A percentile compares a stretch with the other conserved stretches of the same genome.
phyloP scores from a whole-genome alignment of 2,888 invertebrate genomes.

The Embidobia sp. region DNA sequence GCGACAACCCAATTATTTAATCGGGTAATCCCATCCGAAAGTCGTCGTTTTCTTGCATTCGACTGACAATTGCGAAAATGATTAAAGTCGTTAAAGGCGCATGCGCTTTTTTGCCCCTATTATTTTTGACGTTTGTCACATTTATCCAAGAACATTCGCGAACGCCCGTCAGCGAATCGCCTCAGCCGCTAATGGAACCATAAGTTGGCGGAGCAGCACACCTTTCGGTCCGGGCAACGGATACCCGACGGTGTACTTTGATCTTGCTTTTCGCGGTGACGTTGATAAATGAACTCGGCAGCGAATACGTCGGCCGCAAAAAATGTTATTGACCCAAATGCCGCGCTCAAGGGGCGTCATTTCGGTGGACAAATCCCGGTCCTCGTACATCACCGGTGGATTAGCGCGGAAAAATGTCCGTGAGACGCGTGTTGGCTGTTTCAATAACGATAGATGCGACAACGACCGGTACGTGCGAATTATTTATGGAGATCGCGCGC shows the following conservation, averaged over 20 bases:
- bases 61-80: no score
- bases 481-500: constrained; percentile 53
- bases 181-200: constrained; percentile 33
- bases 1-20: no score
- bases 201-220: constrained; percentile 37
- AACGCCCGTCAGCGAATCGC: constrained; percentile 16
- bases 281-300: constrained; percentile 55
- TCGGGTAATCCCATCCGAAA: no score
- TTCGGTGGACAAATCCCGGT: constrained; percentile 18
- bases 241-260: constrained; percentile 38
- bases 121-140: no score
- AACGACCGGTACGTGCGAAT: no score
- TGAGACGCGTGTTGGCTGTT: constrained; percentile 31
- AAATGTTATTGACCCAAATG: constrained; percentile 54
- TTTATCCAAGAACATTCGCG: no score
- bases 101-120: no score
- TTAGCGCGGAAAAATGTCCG: constrained; percentile 25
- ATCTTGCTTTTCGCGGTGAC: constrained; percentile 35
- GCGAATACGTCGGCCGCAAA: no score
- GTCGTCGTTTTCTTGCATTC: no score
- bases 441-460: constrained; percentile 52
- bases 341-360: constrained; percentile 38
- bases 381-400: constrained; percentile 24
- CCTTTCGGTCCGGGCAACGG: constrained; percentile 31
- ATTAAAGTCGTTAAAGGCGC: no score